Base-by-base conservation (phyloP, 2,113 vertebrate species). In the Rhabdomys dilectus region DNA sequence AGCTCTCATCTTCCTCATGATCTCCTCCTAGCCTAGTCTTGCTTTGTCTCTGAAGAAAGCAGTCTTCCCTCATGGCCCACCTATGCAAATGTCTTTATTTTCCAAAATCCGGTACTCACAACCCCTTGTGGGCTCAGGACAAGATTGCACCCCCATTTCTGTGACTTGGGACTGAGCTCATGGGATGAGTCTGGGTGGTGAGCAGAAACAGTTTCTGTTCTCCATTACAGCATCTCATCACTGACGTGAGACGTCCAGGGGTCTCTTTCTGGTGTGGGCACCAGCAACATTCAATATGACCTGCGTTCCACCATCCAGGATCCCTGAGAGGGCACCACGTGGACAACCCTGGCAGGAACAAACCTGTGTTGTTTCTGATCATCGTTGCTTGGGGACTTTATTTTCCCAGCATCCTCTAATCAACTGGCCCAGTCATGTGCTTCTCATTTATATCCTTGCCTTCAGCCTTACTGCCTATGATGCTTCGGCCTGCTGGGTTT, bases 21-120 rank as follows among this genome's bases (percentile, higher is more conserved):
- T 76, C 22, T 76, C 29, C 36, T 76, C 42, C 31, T 72, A 3
- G 4, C 24, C 39, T 48, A 31, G 66, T 34, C 29, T 68, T 15
- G 31, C 66, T 68, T 68, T 68, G 45, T 88, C 78, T 94, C 60
- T 88, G 62, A 92, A 95, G 60, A 86, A 39, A 89, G 51, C 7
- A 5, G 56, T 48, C 78, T 68, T 19, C 56, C 62, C 11, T 8
- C 36, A 2, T 29, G 3, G 26, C 48, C 31, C 64, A 68, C 45
- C 31, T 1, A 0, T 31, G 51, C 26, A 16, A 39, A 16, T 90
- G 68, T n/a, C 45, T 26, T 94, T 64, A 7, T 31, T 51, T 2
- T 73, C 73, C 34, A 51, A 51, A 51, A 56, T 36, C 42, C 58
- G 39, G 19, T 24, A n/a, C 64, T 36, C 53, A 91, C 56, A 91